Percentiles rank a stretch among this genome's conserved stretches.
Conservation (phyloP, 2,113 vertebrate genomes). For the Tapirus terrestris region DNA sequence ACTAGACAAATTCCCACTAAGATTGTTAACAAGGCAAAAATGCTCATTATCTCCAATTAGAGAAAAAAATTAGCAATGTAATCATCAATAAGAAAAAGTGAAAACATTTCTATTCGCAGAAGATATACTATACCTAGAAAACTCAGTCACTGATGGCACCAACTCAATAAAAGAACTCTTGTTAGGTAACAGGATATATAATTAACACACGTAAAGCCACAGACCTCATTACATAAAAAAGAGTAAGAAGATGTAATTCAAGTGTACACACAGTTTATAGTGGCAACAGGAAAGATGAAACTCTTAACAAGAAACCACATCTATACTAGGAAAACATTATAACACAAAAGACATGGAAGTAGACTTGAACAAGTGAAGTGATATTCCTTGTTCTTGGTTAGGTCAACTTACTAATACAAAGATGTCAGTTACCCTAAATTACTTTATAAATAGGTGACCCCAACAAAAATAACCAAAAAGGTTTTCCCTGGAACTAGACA, state of each 20-base stretch:
- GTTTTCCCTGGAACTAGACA: background rate
- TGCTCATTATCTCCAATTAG: background rate
- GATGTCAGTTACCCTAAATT: background rate
- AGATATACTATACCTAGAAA: background rate
- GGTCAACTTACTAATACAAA: background rate
- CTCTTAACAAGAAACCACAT: background rate
- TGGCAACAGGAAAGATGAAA: background rate
- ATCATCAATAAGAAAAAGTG: background rate
- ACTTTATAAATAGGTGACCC: background rate
- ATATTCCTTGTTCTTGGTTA: background rate
- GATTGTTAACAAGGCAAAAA: background rate
- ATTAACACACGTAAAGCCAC: background rate
- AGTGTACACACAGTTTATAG: background rate
- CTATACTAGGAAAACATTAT: background rate
- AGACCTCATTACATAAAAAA: background rate
- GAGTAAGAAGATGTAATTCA: background rate
- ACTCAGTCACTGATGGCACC: background rate
- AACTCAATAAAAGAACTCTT: background rate
- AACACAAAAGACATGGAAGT: background rate
- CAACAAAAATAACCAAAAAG: background rate
- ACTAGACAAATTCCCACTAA: background rate
- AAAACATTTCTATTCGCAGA: background rate
- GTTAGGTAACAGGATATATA: background rate
- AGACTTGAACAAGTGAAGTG: background rate
- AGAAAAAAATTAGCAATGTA: background rate